A percentile compares a stretch with the other conserved stretches of the same genome.
phyloP scores from a whole-genome alignment of 2,113 vertebrate genomes.

The Varanus salvator region DNA sequence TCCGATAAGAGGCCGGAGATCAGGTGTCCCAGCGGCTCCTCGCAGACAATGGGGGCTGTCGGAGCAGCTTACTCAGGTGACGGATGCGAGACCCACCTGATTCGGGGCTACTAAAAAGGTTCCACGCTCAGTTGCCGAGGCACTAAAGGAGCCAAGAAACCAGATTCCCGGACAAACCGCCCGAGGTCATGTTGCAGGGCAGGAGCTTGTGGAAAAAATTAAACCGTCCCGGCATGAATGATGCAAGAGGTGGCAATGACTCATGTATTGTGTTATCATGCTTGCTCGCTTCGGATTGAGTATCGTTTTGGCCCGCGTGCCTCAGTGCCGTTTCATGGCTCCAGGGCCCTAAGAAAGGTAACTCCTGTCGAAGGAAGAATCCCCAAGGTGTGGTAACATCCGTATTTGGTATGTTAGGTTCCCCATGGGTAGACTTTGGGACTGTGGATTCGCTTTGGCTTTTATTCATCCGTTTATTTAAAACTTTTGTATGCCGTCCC shows the following conservation, averaged over 20 bases:
- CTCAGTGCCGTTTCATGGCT: not conserved
- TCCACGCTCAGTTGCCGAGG: slow-evolving; percentile 20
- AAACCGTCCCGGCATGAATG: not conserved
- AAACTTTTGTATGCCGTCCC: no score
- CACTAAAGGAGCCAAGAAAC: slow-evolving; percentile 56
- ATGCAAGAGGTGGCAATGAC: not conserved
- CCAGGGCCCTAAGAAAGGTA: not conserved
- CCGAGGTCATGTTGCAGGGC: slow-evolving; percentile 36
- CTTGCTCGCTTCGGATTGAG: not conserved
- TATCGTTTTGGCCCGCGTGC: no score
- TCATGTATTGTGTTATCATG: not conserved
- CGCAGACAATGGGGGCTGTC: not conserved
- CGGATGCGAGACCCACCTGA: not conserved
- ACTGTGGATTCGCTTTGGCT: not conserved
- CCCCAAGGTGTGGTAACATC: not conserved
- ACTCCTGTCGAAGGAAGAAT: not conserved
- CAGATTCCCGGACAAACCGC: slow-evolving; percentile 22
- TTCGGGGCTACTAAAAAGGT: not conserved
- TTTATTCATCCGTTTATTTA: no score
- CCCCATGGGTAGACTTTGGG: not conserved
- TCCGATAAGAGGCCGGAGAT: not conserved
- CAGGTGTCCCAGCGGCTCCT: slow-evolving; percentile 32
- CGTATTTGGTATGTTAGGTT: not conserved
- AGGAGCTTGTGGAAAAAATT: not conserved
- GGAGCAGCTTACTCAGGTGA: slow-evolving; percentile 45